Conservation (phyloP, 1,140 invertebrate genomes). For the Drosophila insularis region DNA sequence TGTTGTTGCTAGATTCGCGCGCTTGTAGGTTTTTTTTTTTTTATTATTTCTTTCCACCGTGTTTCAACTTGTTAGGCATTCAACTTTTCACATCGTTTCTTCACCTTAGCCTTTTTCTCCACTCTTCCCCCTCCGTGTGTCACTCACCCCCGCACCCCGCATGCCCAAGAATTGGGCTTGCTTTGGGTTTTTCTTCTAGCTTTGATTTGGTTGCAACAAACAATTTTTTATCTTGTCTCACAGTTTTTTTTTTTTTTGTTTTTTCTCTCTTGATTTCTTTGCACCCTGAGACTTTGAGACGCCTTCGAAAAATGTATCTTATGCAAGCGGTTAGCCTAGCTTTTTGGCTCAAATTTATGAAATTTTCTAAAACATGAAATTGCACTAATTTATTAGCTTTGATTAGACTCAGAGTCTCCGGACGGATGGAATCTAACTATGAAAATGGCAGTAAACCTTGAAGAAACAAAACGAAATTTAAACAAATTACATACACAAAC, state of each 20-base stretch:
- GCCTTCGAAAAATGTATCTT: constrained; percentile 31
- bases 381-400: constrained; percentile 62
- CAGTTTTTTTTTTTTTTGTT: not conserved
- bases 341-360: constrained; percentile 58
- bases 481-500: not conserved
- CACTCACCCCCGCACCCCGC: not conserved
- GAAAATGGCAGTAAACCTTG: constrained; percentile 10
- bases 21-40: constrained; percentile 47
- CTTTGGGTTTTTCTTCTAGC: constrained; percentile 41
- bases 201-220: constrained; percentile 57
- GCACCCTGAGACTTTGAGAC: constrained; percentile 48
- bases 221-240: constrained; percentile 24
- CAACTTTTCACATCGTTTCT: constrained; percentile 76
- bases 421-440: not conserved
- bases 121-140: constrained; percentile 2
- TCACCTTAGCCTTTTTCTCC: constrained; percentile 29
- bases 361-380: constrained; percentile 58
- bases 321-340: constrained; percentile 38
- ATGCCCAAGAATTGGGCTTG: not conserved
- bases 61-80: constrained; percentile 76
- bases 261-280: constrained; percentile 13
- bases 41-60: constrained; percentile 54
- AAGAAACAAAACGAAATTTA: constrained; percentile 8
- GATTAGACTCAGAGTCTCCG: constrained; percentile 1
- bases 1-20: constrained; percentile 62